phyloP scores from a whole-genome alignment of 2,113 vertebrate species.

The Physeter macrocephalus region DNA sequence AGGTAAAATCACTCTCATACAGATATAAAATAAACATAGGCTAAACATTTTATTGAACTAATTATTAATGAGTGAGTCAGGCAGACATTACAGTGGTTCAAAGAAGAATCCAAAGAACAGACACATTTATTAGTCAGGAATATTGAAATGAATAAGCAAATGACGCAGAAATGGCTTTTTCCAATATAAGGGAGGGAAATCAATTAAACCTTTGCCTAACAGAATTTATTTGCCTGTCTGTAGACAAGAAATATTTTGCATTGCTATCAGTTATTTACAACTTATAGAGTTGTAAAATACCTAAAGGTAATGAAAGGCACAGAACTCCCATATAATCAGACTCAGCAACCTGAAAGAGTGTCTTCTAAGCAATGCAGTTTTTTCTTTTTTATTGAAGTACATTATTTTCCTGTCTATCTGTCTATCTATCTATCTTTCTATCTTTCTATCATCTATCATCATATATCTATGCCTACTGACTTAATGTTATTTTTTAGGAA shows the following conservation, averaged over 20 bases:
- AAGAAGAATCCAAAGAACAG: not conserved
- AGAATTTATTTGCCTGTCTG: not conserved
- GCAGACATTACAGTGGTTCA: not conserved
- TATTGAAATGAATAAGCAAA: constrained; percentile 16
- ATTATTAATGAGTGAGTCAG: not conserved
- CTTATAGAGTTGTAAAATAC: not conserved
- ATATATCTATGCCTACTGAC: not conserved
- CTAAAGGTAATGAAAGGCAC: not conserved
- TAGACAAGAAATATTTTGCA: not conserved
- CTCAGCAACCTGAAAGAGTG: not conserved
- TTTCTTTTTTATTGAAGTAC: not conserved
- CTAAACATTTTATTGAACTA: not conserved
- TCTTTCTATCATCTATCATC: not conserved
- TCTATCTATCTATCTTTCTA: too few species aligned
- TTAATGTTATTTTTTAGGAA: not conserved
- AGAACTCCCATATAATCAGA: not conserved
- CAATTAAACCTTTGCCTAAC: not conserved
- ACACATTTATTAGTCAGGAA: not conserved
- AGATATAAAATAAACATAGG: not conserved
- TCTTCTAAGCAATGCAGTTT: not conserved
- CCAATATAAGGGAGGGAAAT: not conserved
- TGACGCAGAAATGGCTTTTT: not conserved
- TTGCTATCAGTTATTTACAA: not conserved
- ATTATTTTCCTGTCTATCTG: not conserved
- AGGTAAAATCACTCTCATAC: not conserved